These are phyloP conservation scores for Noctua janthina DNA, from an alignment of 2,888 invertebrate genomes.

Conservation along the genomic window DNA sequence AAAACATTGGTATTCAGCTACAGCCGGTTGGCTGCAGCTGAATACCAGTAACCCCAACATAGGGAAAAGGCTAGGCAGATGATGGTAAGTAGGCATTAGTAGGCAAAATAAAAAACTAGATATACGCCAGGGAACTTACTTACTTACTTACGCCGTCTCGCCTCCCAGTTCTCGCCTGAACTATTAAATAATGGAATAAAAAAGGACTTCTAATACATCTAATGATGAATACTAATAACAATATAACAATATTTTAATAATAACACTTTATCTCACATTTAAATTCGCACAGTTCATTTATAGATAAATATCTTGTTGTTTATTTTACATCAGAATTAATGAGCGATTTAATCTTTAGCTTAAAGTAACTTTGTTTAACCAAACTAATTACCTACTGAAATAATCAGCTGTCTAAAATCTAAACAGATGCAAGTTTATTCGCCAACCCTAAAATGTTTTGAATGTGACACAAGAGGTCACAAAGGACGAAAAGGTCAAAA, in stretches of 20 bases:
- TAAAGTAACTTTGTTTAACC: constrained; percentile 2
- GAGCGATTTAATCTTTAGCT: constrained; percentile 21
- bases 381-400: constrained; percentile 32
- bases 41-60: neutral
- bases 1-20: neutral
- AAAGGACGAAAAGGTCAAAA: constrained; percentile 28
- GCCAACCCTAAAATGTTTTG: constrained; percentile 38
- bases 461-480: constrained; percentile 39
- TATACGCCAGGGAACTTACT: neutral
- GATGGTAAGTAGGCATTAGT: neutral
- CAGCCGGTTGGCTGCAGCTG: neutral
- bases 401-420: constrained; percentile 31
- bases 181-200: neutral
- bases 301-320: constrained; percentile 14
- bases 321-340: constrained; percentile 28
- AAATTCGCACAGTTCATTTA: constrained; percentile 19
- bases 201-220: neutral
- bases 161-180: neutral
- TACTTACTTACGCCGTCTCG: neutral
- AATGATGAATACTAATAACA: too few species aligned
- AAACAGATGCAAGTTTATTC: constrained; percentile 20
- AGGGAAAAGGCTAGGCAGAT: neutral
- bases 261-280: neutral
- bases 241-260: neutral
- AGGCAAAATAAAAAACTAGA: too few species aligned